Conservation (phyloP, 2,888 invertebrate species). For the Laspeyria flexula region DNA sequence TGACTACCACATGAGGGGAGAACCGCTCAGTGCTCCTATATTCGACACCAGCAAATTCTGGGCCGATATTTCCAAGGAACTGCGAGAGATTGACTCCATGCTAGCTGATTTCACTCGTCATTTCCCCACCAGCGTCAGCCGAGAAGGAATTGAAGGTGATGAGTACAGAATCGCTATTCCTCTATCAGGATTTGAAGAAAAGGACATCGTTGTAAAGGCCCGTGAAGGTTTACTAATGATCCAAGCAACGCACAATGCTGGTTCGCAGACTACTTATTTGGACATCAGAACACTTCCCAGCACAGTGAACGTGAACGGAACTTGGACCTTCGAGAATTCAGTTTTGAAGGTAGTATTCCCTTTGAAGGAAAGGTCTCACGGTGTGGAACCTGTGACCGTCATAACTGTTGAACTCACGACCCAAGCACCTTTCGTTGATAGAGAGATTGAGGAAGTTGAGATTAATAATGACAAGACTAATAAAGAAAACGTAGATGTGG, state of each 20-base stretch:
- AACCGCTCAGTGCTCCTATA: slow-evolving; percentile 39
- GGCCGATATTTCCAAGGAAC: slow-evolving; percentile 56
- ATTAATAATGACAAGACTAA: slow-evolving; percentile 34
- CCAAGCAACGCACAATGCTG: slow-evolving; percentile 61
- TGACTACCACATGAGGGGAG: slow-evolving; percentile 23
- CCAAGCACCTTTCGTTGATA: slow-evolving; percentile 19
- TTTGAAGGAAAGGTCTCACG: slow-evolving; percentile 37
- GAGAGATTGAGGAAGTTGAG: slow-evolving; percentile 60
- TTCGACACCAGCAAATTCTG: slow-evolving; percentile 71
- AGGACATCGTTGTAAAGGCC: slow-evolving; percentile 73
- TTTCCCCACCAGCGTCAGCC: slow-evolving; percentile 53
- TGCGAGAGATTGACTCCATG: slow-evolving; percentile 59
- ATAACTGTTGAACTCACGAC: slow-evolving; percentile 32
- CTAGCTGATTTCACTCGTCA: slow-evolving; percentile 53
- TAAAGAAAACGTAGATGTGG: slow-evolving; percentile 44
- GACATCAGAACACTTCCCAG: slow-evolving; percentile 62
- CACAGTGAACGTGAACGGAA: slow-evolving; percentile 59
- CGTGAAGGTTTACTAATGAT: slow-evolving; percentile 68
- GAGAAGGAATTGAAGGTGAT: slow-evolving; percentile 56
- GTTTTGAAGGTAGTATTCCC: slow-evolving; percentile 66
- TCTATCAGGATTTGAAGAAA: slow-evolving; percentile 62
- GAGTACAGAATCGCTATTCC: slow-evolving; percentile 65
- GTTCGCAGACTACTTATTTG: slow-evolving; percentile 52
- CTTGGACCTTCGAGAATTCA: slow-evolving; percentile 63
- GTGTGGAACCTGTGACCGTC: slow-evolving; percentile 24